A percentile compares a stretch with the other conserved stretches of the same genome.
Conservation (phyloP, 2,888 invertebrate genomes). For the Leucozona laternaria region DNA sequence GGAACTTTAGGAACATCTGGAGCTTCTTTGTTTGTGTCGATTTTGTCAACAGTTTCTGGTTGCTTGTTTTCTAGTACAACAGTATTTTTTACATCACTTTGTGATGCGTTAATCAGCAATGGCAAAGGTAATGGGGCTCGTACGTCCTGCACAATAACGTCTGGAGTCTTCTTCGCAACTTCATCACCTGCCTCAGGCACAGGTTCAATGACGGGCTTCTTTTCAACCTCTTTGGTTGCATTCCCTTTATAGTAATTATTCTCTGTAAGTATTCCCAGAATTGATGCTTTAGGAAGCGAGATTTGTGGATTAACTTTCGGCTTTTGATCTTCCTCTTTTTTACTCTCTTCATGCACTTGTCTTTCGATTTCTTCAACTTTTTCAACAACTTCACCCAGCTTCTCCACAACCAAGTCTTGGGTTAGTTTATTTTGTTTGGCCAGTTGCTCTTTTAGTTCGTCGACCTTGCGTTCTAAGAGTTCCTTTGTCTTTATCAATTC, state of each 20-base stretch:
- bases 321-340: slow-evolving; percentile 25
- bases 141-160: slow-evolving; percentile 48
- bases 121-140: slow-evolving; percentile 81
- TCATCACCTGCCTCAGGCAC: slow-evolving; percentile 82
- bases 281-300: slow-evolving; percentile 65
- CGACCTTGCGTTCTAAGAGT: slow-evolving; percentile 81
- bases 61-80: not conserved
- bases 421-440: slow-evolving; percentile 82
- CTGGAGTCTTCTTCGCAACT: slow-evolving; percentile 66
- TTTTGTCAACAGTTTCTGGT: not conserved
- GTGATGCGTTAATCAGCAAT: slow-evolving; percentile 79
- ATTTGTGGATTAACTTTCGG: slow-evolving; percentile 15
- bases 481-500: slow-evolving; percentile 81
- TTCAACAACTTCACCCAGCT: slow-evolving; percentile 80
- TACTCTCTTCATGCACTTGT: slow-evolving; percentile 84
- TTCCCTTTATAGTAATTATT: slow-evolving; percentile 71
- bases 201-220: slow-evolving; percentile 79
- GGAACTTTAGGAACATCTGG: slow-evolving; percentile 48
- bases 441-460: slow-evolving; percentile 84
- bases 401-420: slow-evolving; percentile 80
- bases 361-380: slow-evolving; percentile 84
- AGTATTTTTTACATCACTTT: slow-evolving; percentile 74
- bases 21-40: not conserved
- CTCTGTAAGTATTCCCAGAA: slow-evolving; percentile 79
- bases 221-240: slow-evolving; percentile 33